Evolutionary conservation across 2,797 vertebrate species (phyloP).

Genomic region (Halcyon smyrnensis): DNA sequence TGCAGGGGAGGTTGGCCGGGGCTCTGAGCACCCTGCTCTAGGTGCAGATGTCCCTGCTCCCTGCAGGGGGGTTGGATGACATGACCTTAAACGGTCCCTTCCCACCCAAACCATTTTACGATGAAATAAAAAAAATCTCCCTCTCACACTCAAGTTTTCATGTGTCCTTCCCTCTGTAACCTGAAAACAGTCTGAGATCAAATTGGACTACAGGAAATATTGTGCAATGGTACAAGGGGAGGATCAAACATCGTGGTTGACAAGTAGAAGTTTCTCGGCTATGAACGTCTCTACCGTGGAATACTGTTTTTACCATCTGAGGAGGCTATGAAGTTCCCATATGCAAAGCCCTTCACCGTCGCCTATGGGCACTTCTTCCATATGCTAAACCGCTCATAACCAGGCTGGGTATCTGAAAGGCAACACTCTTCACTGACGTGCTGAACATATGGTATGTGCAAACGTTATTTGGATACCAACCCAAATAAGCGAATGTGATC

Average conservation of each 20-base stretch:
- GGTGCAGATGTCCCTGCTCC: not conserved
- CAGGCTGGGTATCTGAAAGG: not conserved
- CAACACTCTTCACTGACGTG: not conserved
- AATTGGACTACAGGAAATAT: not conserved
- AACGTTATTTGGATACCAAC: not conserved
- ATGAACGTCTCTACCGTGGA: not conserved
- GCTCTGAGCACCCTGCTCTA: not conserved
- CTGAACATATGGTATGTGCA: not conserved
- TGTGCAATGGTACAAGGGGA: not conserved
- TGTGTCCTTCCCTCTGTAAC: fast-evolving
- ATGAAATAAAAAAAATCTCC: not conserved
- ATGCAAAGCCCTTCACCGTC: not conserved
- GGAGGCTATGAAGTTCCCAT: not conserved
- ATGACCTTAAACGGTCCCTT: not conserved
- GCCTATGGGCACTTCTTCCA: not conserved
- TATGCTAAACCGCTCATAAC: not conserved
- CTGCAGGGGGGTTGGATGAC: not conserved
- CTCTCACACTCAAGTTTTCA: not conserved
- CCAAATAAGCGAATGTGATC: not conserved
- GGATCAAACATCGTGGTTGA: not conserved
- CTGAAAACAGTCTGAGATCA: not conserved
- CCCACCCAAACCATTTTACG: not conserved
- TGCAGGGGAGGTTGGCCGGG: not conserved
- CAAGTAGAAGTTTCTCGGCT: not conserved
- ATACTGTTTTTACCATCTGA: not conserved